phyloP scores from a whole-genome alignment of 2,888 invertebrate genomes.

The Cephonodes hylas region DNA sequence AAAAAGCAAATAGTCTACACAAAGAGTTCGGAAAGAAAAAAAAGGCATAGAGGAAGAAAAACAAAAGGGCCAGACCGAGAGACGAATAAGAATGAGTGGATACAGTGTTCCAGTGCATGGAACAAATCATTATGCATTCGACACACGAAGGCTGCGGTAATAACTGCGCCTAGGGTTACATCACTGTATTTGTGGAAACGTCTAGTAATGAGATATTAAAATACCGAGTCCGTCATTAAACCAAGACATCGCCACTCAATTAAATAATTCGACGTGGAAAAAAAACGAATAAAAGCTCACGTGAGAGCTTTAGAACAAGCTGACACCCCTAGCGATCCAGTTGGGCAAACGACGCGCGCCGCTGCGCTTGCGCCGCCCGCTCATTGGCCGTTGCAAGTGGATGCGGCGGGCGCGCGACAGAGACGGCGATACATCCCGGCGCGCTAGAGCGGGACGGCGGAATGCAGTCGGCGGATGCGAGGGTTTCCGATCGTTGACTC shows the following conservation, averaged over 20 bases:
- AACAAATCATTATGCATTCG: conserved; percentile 70
- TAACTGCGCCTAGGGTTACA: conserved; percentile 42
- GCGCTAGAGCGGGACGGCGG: conserved; percentile 47
- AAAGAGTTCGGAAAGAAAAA: conserved; percentile 44
- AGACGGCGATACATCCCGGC: conserved; percentile 31
- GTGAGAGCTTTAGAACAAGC: conserved; percentile 71
- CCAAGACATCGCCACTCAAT: conserved; percentile 52
- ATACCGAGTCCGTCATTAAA: conserved; percentile 28
- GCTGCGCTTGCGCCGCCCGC: conserved; percentile 68
- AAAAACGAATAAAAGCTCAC: conserved; percentile 62
- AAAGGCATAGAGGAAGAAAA: conserved; percentile 56
- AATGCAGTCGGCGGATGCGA: conserved; percentile 74
- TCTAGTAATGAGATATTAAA: conserved; percentile 38
- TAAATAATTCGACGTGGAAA: conserved; percentile 50
- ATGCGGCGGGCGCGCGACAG: conserved; percentile 52
- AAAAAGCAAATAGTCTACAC: conserved; percentile 71
- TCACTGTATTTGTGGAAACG: conserved; percentile 29
- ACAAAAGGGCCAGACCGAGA: conserved; percentile 57
- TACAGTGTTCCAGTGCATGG: conserved; percentile 47
- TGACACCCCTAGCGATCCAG: conserved; percentile 75
- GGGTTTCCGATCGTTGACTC: conserved; percentile 78
- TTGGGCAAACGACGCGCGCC: conserved; percentile 74
- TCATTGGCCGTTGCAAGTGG: conserved; percentile 55
- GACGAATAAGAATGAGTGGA: conserved; percentile 57
- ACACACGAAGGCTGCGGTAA: conserved; percentile 58